Conservation (phyloP, 2,888 invertebrate species). For the Odontocolon sp. region DNA sequence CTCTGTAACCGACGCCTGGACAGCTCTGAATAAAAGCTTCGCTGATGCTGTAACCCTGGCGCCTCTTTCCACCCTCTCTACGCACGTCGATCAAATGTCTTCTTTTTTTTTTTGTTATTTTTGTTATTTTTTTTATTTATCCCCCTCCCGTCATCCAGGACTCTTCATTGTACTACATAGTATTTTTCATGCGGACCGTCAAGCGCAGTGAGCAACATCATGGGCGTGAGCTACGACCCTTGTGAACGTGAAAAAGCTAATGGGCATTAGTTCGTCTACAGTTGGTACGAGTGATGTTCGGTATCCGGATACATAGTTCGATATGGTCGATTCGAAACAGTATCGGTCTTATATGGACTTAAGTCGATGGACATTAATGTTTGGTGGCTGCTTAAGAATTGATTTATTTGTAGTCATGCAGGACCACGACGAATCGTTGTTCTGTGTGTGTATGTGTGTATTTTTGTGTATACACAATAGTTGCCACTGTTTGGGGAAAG, state of each 20-base stretch:
- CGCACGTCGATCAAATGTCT: slow-evolving; percentile 57
- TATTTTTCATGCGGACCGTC: slow-evolving; percentile 58
- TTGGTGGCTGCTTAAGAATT: slow-evolving; percentile 77
- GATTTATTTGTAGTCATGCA: slow-evolving; percentile 79
- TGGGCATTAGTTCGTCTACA: slow-evolving; percentile 5
- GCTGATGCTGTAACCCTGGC: slow-evolving; percentile 20
- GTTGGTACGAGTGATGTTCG: neutral
- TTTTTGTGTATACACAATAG: slow-evolving; percentile 8
- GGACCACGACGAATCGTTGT: slow-evolving; percentile 77
- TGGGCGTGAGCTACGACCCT: slow-evolving; percentile 42
- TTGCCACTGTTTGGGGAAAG: slow-evolving; percentile 4
- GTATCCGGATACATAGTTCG: no score
- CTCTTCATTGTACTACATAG: slow-evolving; percentile 51
- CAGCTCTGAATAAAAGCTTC: slow-evolving; percentile 59
- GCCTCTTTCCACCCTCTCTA: slow-evolving; percentile 27
- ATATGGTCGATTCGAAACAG: no score
- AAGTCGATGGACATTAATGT: slow-evolving; percentile 34
- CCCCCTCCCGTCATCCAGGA: slow-evolving; percentile 53
- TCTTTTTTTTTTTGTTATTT: slow-evolving; percentile 24
- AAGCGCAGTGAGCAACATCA: slow-evolving; percentile 42
- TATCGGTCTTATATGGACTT: no score
- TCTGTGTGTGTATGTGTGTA: slow-evolving; percentile 19
- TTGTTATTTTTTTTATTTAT: slow-evolving; percentile 21
- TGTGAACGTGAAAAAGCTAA: slow-evolving; percentile 12
- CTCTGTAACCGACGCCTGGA: slow-evolving; percentile 58